Base-by-base conservation (phyloP, 2,113 vertebrate genomes). In the Zapus hudsonius region DNA sequence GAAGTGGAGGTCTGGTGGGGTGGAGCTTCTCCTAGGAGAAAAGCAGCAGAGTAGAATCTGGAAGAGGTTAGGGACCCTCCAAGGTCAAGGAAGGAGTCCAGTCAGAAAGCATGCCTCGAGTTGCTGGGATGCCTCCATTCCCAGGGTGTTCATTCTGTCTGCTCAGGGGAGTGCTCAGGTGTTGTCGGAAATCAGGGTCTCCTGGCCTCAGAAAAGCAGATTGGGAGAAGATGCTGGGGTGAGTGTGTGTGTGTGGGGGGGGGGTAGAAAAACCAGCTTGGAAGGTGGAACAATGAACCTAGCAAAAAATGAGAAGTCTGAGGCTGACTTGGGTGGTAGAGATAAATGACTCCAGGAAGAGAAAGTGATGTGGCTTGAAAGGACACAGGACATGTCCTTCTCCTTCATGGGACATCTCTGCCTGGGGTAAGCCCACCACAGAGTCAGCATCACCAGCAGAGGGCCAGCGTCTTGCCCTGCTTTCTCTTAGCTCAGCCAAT, bases 271-370 rank as follows among this genome's bases (percentile, higher is more conserved):
- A n/a, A 2, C 36, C 15, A 22, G 13, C 15, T 27, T 29, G 79
- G 73, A 90, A 81, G 40, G 7, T 8, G 13, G 8, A 82, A n/a
- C 4, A 27, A 20, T 29, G 75, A 22, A 7, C 36, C 33, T 29
- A 33, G 8, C 9, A 42, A 11, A 63, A 82, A 63, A 15, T 22
- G 13, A n/a, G 42, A 38, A 23, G n/a, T 4, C 1, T 11, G 66
- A 55, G 63, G 82, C 19, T 1, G 73, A 10, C 0, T 12, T 27
- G 0, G 19, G 38, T 0, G 20, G 20, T 0, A 55, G 70, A 7
- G 3, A 22, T 0, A 0, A 27, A 16, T 5, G 4, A 23, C 1
- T n/a, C n/a, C n/a, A 0, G 11, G 31, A 44, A 17, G 2, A 0
- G 16, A 59, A 4, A 0, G 1, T 20, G 3, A 9, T 0, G 2